A percentile compares a stretch with the other conserved stretches of the same genome.
Evolutionary conservation across 2,888 invertebrate genomes (phyloP).

Genomic region (Serripes groenlandicus): DNA sequence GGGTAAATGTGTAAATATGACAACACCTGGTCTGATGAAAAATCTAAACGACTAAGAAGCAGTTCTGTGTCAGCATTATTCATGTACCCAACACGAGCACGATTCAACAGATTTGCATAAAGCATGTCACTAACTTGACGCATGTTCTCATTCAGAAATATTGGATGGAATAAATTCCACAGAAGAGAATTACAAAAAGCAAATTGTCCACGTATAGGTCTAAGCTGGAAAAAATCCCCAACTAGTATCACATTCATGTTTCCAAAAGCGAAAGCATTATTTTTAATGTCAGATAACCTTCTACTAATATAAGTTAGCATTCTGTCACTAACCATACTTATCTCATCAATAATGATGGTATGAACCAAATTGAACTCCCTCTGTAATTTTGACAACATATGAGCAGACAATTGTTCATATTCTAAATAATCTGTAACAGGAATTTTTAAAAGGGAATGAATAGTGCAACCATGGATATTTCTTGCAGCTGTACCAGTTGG

Average conservation of each 20-base stretch:
- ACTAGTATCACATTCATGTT: slow-evolving; percentile 48
- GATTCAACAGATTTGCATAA: slow-evolving; percentile 25
- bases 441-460: slow-evolving; percentile 51
- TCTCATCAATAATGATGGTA: slow-evolving; percentile 59
- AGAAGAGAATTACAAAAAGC: slow-evolving; percentile 34
- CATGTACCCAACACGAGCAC: slow-evolving; percentile 30
- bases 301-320: slow-evolving; percentile 53
- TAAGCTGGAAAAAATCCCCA: slow-evolving; percentile 56
- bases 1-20: not conserved
- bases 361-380: slow-evolving; percentile 42
- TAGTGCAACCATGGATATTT: slow-evolving; percentile 47
- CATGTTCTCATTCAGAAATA: slow-evolving; percentile 49
- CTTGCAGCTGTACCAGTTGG: slow-evolving; percentile 60
- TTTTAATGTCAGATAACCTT: slow-evolving; percentile 37
- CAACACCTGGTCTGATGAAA: not conserved
- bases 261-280: slow-evolving; percentile 41
- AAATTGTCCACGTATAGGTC: slow-evolving; percentile 32
- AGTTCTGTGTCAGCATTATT: slow-evolving; percentile 3
- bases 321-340: slow-evolving; percentile 62
- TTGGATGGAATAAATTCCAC: slow-evolving; percentile 49
- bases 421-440: slow-evolving; percentile 45
- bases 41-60: slow-evolving; percentile 8
- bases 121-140: slow-evolving; percentile 23
- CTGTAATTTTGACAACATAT: slow-evolving; percentile 22
- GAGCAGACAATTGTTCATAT: slow-evolving; percentile 34